Base-by-base conservation (phyloP, 2,888 invertebrate species). In the Automeris io region DNA sequence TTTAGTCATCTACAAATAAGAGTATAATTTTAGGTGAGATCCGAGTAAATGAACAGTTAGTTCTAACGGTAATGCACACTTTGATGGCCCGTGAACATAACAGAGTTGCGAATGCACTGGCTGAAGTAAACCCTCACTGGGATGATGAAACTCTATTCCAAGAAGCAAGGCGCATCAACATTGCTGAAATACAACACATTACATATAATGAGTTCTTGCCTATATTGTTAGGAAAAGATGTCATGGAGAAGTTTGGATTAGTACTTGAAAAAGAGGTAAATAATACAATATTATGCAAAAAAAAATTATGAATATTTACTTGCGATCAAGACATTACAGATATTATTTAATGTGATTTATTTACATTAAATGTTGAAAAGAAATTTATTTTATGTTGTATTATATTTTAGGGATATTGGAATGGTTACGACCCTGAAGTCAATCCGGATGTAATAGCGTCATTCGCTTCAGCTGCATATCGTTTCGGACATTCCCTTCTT, bases 31-130 rank as follows among this genome's bases (percentile, higher is more conserved):
- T 57, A 93, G 94, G 95, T 60, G 97, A 97, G 82, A 95, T 96
- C 66, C 90, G 97, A 61, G 96, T 96, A 1, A 97, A 97, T 72
- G 96, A 97, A 70, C 96, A 97, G 64, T 79, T 96, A 48, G 94
- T 96, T 0, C 79, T 97, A 37, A 93, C 96, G 0, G 95, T 95
- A 49, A 95, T 96, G 95, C 96, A 97, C 69, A 96, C 96, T 0
- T 73, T 96, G 22, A 92, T 95, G 93, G 95, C 96, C 0, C 88
- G 96, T 41, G 95, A 97, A 67, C 97, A 98, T 73, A 98, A 98
- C 77, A 88, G 95, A 42, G 78, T 95, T 0, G 96, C 97, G 0
- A 90, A 89, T 36, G 92, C 86, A 4, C 76, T 98, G 24, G 90
- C 92, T 0, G 90, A 90, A 35, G 90, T 97, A 3, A 97, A 97